Base-by-base conservation (phyloP, 2,797 vertebrate genomes). In the Sandelia bainsii region DNA sequence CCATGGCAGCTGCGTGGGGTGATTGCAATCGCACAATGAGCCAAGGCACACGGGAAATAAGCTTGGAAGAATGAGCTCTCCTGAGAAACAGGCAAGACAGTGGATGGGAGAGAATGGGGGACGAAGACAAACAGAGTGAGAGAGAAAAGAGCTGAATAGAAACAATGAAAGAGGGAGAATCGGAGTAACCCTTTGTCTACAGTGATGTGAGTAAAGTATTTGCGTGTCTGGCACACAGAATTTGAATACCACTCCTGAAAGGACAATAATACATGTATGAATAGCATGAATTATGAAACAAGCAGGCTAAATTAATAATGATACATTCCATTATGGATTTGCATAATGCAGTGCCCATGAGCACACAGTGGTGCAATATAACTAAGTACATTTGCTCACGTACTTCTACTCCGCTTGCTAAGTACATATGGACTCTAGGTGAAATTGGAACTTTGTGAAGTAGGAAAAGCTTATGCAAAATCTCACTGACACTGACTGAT, bases 21-120 rank as follows among this genome's bases (percentile, higher is more conserved):
- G 90, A 93, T 91, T 90, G 81, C 85, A 88, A 92, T 93, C 89
- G 80, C 71, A 81, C 84, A 90, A 87, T 88, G 79, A 87, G 81
- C 32, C 3, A 63, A 68, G 80, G 82, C 87, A 91, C 80, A 25
- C 80, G 91, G 91, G 90, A 92, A 93, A 92, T 92, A 90, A 90
- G 82, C 75, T 74, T 32, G 65, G 70, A 87, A 88, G 81, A 89
- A 86, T 62, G 77, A 84, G 80, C 27, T 70, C 87, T 87, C 85
- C 27, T 10, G 80, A 84, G 83, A 63, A 81, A 82, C 46, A 40
- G 64, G 64, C 73, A 62, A 82, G 62, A 74, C 16, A 32, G 67
- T 72, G 64, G 60, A 44, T n/a, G 37, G 40, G 32, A 12, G 37
- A 48, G 42, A 61, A 27, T 8, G 37, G 40, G 9, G 27, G 48